Evolutionary conservation across 2,113 vertebrate genomes (phyloP).

Genomic region (Pyrgilauda ruficollis): DNA sequence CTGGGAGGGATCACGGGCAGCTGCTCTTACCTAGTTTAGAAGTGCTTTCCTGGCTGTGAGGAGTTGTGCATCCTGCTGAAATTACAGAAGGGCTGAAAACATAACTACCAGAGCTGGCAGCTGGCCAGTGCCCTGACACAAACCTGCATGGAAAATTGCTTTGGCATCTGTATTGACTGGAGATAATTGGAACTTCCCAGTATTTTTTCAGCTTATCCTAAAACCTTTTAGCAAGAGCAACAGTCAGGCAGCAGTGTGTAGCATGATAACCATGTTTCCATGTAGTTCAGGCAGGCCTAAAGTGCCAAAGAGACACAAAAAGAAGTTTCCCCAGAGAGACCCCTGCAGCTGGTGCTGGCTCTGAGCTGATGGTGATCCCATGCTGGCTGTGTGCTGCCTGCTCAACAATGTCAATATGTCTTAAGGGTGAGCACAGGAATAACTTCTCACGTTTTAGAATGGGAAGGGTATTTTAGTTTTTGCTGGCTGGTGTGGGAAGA

Average conservation of each 20-base stretch:
- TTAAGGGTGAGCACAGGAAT: not conserved
- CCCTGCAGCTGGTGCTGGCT: not conserved
- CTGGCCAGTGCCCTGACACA: not conserved
- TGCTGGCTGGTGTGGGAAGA: not conserved
- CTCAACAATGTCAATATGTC: not conserved
- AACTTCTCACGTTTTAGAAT: not conserved
- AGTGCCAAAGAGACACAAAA: not conserved
- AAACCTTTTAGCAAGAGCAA: not conserved
- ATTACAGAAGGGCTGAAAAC: slow-evolving; percentile 49
- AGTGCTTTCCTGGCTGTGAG: not conserved
- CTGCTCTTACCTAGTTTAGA: not conserved
- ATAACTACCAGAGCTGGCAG: not conserved
- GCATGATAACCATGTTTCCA: not conserved
- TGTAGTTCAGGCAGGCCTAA: not conserved
- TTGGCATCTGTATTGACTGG: not conserved
- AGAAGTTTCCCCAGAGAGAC: not conserved
- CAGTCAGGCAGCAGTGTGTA: not conserved
- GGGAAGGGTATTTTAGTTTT: not conserved
- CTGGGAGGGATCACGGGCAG: not conserved
- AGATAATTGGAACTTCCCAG: not conserved
- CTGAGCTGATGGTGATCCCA: not conserved
- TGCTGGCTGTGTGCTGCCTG: not conserved
- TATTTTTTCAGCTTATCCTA: not conserved
- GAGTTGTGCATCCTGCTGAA: slow-evolving; percentile 12
- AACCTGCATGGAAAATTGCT: not conserved